Percentiles rank a stretch among this genome's conserved stretches.
Evolutionary conservation across 2,888 invertebrate genomes (phyloP).

Genomic region (Drosophila ezoana): DNA sequence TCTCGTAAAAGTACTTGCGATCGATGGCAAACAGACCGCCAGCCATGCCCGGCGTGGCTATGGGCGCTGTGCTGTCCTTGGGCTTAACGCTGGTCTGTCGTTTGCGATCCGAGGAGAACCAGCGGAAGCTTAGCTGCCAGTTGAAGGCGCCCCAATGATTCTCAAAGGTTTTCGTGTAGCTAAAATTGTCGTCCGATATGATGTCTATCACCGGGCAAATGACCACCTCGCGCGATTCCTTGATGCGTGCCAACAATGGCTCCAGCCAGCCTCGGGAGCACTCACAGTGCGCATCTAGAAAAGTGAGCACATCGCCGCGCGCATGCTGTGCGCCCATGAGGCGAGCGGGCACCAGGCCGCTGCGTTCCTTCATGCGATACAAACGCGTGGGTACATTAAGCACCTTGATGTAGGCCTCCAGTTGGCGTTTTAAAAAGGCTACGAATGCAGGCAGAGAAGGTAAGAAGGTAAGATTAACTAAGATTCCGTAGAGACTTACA

Average conservation of each 20-base stretch:
- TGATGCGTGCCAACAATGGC: slow-evolving; percentile 88
- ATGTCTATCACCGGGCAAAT: slow-evolving; percentile 94
- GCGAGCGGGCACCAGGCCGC: slow-evolving; percentile 93
- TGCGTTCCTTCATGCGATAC: slow-evolving; percentile 88
- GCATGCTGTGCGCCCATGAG: slow-evolving; percentile 91
- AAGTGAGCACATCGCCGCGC: slow-evolving; percentile 92
- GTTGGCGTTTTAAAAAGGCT: slow-evolving; percentile 88
- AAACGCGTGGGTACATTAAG: slow-evolving; percentile 88
- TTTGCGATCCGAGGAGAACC: slow-evolving; percentile 78
- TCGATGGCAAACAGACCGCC: slow-evolving; percentile 94
- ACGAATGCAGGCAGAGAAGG: background rate
- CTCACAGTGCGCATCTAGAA: slow-evolving; percentile 99
- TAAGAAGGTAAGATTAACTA: background rate
- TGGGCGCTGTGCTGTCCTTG: slow-evolving; percentile 88
- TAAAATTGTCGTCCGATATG: slow-evolving; percentile 97
- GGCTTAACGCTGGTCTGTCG: slow-evolving; percentile 23
- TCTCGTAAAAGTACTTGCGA: slow-evolving; percentile 93
- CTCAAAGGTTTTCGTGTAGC: slow-evolving; percentile 95
- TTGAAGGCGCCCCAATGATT: slow-evolving; percentile 99
- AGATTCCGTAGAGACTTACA: slow-evolving; percentile 85
- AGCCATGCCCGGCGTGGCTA: slow-evolving; percentile 96
- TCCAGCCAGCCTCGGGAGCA: slow-evolving; percentile 93
- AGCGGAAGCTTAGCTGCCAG: slow-evolving; percentile 95
- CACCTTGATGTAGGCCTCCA: slow-evolving; percentile 89
- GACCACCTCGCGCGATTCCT: slow-evolving; percentile 81